phyloP scores from a whole-genome alignment of 2,797 vertebrate species.

The Bradypodion ventrale region DNA sequence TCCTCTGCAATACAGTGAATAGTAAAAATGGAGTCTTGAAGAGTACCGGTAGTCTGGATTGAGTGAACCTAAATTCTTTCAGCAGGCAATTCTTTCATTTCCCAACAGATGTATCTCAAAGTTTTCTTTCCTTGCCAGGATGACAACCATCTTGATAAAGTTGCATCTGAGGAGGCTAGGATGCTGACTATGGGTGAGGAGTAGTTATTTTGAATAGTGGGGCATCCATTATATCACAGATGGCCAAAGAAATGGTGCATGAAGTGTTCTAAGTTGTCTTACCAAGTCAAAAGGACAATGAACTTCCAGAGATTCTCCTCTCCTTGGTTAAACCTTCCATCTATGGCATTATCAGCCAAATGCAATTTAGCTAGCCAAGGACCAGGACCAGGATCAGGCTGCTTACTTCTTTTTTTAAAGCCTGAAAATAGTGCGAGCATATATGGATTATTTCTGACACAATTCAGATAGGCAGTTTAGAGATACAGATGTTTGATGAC shows the following conservation, averaged over 20 bases:
- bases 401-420: constrained; percentile 45
- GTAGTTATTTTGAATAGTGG: neutral
- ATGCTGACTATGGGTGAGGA: too few relatives aligned
- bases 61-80: neutral
- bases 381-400: constrained; percentile 30
- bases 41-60: neutral
- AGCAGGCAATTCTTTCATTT: neutral
- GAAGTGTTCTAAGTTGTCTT: constrained; percentile 43
- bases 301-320: constrained; percentile 57
- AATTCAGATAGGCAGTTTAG: neutral
- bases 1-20: neutral
- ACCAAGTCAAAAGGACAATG: constrained; percentile 60
- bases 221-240: neutral
- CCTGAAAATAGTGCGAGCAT: constrained; percentile 36
- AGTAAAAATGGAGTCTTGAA: neutral
- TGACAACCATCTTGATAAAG: neutral
- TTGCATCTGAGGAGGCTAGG: neutral
- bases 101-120: neutral
- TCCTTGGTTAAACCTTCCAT: constrained; percentile 55
- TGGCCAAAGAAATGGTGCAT: neutral
- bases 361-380: constrained; percentile 71
- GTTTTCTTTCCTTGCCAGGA: neutral
- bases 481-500: neutral
- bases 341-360: constrained; percentile 72
- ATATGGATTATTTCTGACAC: neutral